phyloP scores from a whole-genome alignment of 2,113 vertebrate genomes.

The Leptobrachium leishanense region DNA sequence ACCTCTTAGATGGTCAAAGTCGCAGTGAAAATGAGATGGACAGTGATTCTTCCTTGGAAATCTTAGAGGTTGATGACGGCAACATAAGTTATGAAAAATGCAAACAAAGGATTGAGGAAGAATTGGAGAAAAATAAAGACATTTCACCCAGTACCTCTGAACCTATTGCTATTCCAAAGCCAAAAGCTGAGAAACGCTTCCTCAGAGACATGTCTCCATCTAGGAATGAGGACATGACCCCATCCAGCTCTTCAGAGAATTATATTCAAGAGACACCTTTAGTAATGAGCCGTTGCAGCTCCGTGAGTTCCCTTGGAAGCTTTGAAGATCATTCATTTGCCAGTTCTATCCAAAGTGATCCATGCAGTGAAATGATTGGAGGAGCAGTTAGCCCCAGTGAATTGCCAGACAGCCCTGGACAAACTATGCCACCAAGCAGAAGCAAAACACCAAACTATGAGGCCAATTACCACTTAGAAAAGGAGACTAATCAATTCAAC shows the following conservation, averaged over 20 bases:
- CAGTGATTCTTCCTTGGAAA: conserved; percentile 73
- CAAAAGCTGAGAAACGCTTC: conserved; percentile 70
- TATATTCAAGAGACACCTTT: conserved; percentile 93
- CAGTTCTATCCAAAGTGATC: conserved; percentile 97
- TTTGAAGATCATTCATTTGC: conserved; percentile 94
- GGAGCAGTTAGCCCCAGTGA: conserved; percentile 96
- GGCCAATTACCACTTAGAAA: conserved; percentile 63
- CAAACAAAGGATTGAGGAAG: conserved; percentile 55
- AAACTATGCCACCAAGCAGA: conserved; percentile 96
- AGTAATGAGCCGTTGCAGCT: conserved; percentile 96
- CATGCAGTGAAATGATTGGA: conserved; percentile 93
- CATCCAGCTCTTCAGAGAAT: conserved; percentile 94
- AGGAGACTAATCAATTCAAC: conserved; percentile 76
- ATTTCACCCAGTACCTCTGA: conserved; percentile 53
- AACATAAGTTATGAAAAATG: conserved; percentile 69
- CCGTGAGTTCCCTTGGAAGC: conserved; percentile 92
- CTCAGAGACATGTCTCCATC: conserved; percentile 68
- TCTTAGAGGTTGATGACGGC: conserved; percentile 53
- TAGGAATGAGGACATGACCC: conserved; percentile 79
- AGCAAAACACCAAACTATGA: conserved; percentile 92
- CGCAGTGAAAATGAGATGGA: conserved; percentile 79
- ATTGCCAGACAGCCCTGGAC: conserved; percentile 93
- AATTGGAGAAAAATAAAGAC: conserved; percentile 18
- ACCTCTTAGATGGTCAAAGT: conserved; percentile 74
- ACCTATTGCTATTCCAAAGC: conserved; percentile 75